A percentile compares a stretch with the other conserved stretches of the same genome.
These are phyloP conservation scores for Drosophila pegasa DNA, from an alignment of 2,888 invertebrate genomes.

Conservation along the genomic window DNA sequence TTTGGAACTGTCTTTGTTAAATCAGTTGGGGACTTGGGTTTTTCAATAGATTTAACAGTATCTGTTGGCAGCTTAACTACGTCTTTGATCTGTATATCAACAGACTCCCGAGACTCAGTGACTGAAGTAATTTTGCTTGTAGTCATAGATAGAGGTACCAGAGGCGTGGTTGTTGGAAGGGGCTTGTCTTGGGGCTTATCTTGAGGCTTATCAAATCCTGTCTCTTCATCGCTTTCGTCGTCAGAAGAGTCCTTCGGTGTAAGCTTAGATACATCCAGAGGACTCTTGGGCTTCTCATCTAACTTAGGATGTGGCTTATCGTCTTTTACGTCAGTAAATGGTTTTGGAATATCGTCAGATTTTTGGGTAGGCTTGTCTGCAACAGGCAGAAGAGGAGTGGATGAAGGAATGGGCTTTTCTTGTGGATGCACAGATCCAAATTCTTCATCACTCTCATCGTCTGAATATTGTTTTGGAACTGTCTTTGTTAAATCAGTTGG, in stretches of 20 bases:
- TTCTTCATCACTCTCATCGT: slow-evolving; percentile 23
- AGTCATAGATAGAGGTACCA: not conserved
- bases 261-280: not conserved
- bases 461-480: slow-evolving; percentile 9
- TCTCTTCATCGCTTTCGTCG: not conserved
- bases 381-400: not conserved
- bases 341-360: not conserved
- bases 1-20: slow-evolving; percentile 1
- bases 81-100: not conserved
- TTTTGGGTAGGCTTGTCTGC: not conserved
- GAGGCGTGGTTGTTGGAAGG: not conserved
- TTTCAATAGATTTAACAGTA: not conserved
- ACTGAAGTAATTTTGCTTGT: slow-evolving; percentile 1
- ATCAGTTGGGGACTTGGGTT: slow-evolving; percentile 1
- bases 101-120: slow-evolving; percentile 1
- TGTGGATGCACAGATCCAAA: not conserved
- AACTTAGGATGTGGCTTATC: not conserved
- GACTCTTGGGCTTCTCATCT: slow-evolving; percentile 1
- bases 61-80: not conserved
- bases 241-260: not conserved
- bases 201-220: not conserved
- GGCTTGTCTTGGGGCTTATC: slow-evolving; percentile 1
- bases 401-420: not conserved
- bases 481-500: not conserved
- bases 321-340: not conserved